Percentiles rank a stretch among this genome's conserved stretches.
phyloP scores from a whole-genome alignment of 2,888 invertebrate genomes.

The Camponotus fellah region DNA sequence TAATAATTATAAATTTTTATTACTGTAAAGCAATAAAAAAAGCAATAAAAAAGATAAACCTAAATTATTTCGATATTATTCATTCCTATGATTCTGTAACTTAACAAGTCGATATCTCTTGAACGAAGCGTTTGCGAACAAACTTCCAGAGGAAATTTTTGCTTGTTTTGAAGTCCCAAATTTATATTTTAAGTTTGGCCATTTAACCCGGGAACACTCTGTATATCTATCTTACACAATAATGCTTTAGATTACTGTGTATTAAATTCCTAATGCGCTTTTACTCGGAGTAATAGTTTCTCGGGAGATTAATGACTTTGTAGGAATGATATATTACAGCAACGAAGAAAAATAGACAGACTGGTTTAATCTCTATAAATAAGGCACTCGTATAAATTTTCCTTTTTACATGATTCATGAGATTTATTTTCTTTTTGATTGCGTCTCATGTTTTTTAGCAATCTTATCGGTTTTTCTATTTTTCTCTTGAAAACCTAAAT shows the following conservation, averaged over 20 bases:
- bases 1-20: too few species aligned
- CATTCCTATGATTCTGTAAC: too few species aligned
- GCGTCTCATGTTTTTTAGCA: background rate
- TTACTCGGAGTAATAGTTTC: background rate
- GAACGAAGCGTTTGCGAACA: too few species aligned
- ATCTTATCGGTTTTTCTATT: conserved; percentile 13
- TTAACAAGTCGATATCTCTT: too few species aligned
- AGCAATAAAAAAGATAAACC: too few species aligned
- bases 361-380: conserved; percentile 30
- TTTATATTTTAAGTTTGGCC: too few species aligned
- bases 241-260: background rate
- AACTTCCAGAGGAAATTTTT: too few species aligned
- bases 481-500: background rate
- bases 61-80: too few species aligned
- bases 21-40: too few species aligned
- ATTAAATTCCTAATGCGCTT: background rate
- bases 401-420: conserved; percentile 12
- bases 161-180: too few species aligned
- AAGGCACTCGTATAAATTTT: conserved; percentile 16
- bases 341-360: conserved; percentile 25
- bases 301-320: conserved; percentile 10
- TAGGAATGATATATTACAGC: conserved; percentile 25
- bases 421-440: conserved; percentile 8
- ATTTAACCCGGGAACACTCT: too few species aligned
- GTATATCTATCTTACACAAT: background rate